Evolutionary conservation across 1,140 invertebrate genomes (phyloP).

Genomic region (Asobara japonica): DNA sequence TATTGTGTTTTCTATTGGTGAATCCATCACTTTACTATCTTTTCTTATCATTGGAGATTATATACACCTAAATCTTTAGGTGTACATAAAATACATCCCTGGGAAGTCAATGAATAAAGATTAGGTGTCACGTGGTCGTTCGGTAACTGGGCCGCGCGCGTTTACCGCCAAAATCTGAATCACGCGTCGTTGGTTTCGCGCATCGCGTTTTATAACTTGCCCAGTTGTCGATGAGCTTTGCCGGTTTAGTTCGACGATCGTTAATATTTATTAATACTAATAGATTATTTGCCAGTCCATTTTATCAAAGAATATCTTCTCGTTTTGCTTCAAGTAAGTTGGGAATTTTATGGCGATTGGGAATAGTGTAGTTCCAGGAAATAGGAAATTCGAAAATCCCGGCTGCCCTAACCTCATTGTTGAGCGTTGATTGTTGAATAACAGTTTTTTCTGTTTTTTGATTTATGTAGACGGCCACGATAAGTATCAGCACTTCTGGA

Average conservation of each 20-base stretch:
- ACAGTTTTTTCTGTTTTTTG: not conserved
- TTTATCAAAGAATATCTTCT: not conserved
- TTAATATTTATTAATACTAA: not conserved
- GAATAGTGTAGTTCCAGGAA: not conserved
- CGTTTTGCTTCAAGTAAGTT: not conserved
- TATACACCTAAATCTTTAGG: no score
- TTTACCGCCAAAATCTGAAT: no score
- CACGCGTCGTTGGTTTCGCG: no score
- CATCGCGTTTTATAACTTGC: no score
- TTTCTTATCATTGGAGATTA: no score
- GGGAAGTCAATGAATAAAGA: no score
- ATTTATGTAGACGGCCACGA: conserved; percentile 6
- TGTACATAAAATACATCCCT: no score
- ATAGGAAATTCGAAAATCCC: not conserved
- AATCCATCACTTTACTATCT: no score
- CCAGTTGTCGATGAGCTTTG: not conserved
- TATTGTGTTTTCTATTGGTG: no score
- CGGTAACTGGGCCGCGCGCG: no score
- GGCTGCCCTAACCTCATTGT: not conserved
- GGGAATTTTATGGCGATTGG: not conserved
- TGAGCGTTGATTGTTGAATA: not conserved
- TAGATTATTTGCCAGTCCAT: not conserved
- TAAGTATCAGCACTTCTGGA: conserved; percentile 26
- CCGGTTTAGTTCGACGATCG: not conserved
- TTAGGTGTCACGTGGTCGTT: no score